Evolutionary conservation across 1,140 invertebrate genomes (phyloP), one percentile per base, ranked within the genome.

Genomic region (Popillia japonica): DNA sequence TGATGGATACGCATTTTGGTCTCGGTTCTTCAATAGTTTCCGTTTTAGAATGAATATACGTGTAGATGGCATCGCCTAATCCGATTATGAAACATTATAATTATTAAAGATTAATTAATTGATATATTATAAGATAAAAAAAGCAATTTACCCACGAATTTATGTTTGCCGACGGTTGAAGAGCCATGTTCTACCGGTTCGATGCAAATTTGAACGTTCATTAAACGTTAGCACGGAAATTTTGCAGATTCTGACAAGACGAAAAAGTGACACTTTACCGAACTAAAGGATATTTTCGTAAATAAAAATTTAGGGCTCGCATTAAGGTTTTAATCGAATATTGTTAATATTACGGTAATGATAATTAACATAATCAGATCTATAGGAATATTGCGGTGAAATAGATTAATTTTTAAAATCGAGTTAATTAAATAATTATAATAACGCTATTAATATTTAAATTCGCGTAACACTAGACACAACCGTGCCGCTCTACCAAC

Each of bases 161-260:
- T n/a, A 14, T 22, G 61, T 34, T 68, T 22, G 20, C 9, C 22
- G 14, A 68, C 61, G 61, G 20, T 68, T 68, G 61, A 68, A 68
- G 61, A 68, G 61, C 61, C 61, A 68, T 68, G 61, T 68, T 68
- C 20, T 20, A 23, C 20, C 61, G 61, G 61, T 20, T 68, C 61
- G 61, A 68, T 68, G 20, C 61, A 34, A 34, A 74, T 74, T 74
- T 74, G 72, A 74, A 74, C 40, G 20, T 74, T 40, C 72, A 74
- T 74, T 74, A 74, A 74, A 74, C 34, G 41, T 74, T 74, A 74
- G 17, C 41, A 74, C 72, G 72, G 72, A 42, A 74, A 74, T 74
- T 74, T 74, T 74, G 72, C 40, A 42, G 4, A 74, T 68, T 68
- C 22, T 68, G 61, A 68, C 61, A 68, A 68, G 61, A 74, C 17